These are phyloP conservation scores for Rhynchonycteris naso DNA, from an alignment of 2,797 vertebrate species.

Conservation along the genomic window DNA sequence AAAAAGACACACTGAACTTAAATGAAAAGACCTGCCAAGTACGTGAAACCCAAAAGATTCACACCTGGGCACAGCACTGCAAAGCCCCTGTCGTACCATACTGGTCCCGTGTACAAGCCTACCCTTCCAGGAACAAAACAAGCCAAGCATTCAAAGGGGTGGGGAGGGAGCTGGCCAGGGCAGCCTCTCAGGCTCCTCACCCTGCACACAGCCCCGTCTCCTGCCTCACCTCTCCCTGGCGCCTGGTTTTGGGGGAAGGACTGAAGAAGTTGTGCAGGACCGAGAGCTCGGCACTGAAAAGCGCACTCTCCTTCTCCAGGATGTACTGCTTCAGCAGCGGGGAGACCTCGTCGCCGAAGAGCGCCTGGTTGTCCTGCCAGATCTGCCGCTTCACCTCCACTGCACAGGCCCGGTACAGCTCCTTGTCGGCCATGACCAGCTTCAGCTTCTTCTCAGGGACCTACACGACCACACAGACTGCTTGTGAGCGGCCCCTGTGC, in stretches of 20 bases:
- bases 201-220: accelerated
- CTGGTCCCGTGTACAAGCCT: accelerated
- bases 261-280: constrained; percentile 98
- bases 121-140: background rate
- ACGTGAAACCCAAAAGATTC: accelerated
- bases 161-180: background rate
- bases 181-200: accelerated
- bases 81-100: accelerated
- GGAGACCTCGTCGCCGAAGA: constrained; percentile 97
- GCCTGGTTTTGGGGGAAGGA: constrained; percentile 93
- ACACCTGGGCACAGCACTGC: accelerated
- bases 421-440: constrained; percentile 97
- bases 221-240: constrained; percentile 94
- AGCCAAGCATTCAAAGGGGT: accelerated
- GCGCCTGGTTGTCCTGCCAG: constrained; percentile 99
- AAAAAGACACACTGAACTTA: accelerated
- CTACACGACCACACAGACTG: constrained; percentile 77
- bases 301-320: constrained; percentile 94
- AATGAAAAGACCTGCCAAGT: accelerated
- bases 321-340: constrained; percentile 98
- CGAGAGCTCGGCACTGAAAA: constrained; percentile 96
- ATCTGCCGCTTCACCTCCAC: constrained; percentile 99
- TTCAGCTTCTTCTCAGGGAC: constrained; percentile 99
- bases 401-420: constrained; percentile 96
- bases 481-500: background rate